Evolutionary conservation across 1,140 invertebrate genomes (phyloP).

Genomic region (Ceratosolen solmsi): DNA sequence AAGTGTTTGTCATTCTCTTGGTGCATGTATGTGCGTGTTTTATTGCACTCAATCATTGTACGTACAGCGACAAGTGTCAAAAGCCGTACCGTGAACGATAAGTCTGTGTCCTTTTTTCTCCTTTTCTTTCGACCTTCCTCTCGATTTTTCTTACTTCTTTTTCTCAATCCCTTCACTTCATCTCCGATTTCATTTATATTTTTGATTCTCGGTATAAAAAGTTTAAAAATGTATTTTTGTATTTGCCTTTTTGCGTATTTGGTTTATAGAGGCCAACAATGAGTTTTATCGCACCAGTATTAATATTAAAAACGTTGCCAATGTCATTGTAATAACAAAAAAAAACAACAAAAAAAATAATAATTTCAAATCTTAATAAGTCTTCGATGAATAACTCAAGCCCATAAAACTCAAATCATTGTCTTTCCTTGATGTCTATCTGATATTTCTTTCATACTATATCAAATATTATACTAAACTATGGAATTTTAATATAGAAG

Average conservation of each 20-base stretch:
- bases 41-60: slow-evolving; percentile 15
- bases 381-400: too few relatives aligned
- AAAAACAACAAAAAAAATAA: too few relatives aligned
- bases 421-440: too few relatives aligned
- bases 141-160: neutral
- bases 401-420: too few relatives aligned
- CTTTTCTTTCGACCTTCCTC: neutral
- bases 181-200: neutral
- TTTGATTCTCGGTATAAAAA: neutral
- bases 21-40: neutral
- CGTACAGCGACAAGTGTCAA: neutral
- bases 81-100: neutral
- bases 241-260: neutral
- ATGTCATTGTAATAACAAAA: too few relatives aligned
- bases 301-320: too few relatives aligned
- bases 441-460: too few relatives aligned
- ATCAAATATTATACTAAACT: too few relatives aligned
- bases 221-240: neutral
- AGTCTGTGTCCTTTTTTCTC: neutral
- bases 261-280: neutral
- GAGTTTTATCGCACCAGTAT: too few relatives aligned
- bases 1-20: slow-evolving; percentile 14
- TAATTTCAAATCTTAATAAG: too few relatives aligned
- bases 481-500: too few relatives aligned
- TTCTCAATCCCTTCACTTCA: neutral